Conservation (phyloP, 1,140 invertebrate genomes). For the Aphidius ervi region DNA sequence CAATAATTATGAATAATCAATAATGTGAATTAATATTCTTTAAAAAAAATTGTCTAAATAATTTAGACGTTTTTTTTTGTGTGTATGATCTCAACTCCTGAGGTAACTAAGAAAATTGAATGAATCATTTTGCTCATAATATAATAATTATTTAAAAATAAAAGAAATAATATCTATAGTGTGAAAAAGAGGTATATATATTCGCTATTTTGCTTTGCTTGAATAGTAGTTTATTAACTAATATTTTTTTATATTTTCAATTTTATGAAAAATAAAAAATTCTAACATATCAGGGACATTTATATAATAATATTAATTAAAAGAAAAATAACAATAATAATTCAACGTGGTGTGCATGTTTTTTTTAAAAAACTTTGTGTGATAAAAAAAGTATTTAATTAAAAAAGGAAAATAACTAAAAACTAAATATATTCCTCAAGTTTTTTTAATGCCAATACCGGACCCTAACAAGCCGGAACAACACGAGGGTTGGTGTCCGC, state of each 20-base stretch:
- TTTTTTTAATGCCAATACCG: slow-evolving; percentile 71
- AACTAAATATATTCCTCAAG: slow-evolving; percentile 60
- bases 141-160: slow-evolving; percentile 26
- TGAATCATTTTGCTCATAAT: too few relatives aligned
- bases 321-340: background rate
- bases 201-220: slow-evolving; percentile 31
- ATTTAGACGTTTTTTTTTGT: slow-evolving; percentile 26
- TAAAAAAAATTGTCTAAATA: too few relatives aligned
- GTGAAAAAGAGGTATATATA: slow-evolving; percentile 30
- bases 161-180: slow-evolving; percentile 19
- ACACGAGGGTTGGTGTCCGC: slow-evolving; percentile 82
- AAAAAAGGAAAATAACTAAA: slow-evolving; percentile 21
- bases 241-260: slow-evolving; percentile 26
- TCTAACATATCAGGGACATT: background rate
- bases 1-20: slow-evolving; percentile 32
- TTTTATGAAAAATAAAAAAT: background rate
- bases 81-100: slow-evolving; percentile 53
- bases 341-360: background rate
- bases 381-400: background rate
- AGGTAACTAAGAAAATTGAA: slow-evolving; percentile 40
- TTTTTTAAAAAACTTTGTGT: too few relatives aligned
- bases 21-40: slow-evolving; percentile 7
- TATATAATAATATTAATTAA: background rate
- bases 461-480: slow-evolving; percentile 79
- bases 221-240: slow-evolving; percentile 24